These are phyloP conservation scores for Acleris holmiana DNA, from an alignment of 2,888 invertebrate genomes.

Conservation along the genomic window DNA sequence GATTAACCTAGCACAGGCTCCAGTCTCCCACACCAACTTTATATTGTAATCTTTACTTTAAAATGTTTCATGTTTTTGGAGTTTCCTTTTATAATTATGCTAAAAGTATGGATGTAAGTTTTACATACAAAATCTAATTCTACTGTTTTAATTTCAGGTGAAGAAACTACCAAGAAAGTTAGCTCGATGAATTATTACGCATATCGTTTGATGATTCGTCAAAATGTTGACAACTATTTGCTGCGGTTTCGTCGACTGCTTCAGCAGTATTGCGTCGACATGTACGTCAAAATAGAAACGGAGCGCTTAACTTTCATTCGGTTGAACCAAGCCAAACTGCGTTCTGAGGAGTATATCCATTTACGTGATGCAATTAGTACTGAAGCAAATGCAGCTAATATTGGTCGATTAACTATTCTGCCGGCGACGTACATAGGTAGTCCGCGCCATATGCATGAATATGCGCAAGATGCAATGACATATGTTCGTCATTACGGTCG, in stretches of 20 bases:
- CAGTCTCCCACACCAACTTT: too few relatives aligned
- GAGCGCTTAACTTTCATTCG: background rate
- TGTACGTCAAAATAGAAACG: background rate
- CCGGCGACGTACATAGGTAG: constrained; percentile 38
- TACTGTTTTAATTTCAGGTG: too few relatives aligned
- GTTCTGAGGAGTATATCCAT: constrained; percentile 40
- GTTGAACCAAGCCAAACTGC: background rate
- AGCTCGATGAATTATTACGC: constrained; percentile 11
- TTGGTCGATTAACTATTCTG: constrained; percentile 43
- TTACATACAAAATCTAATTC: too few relatives aligned
- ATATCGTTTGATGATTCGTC: constrained; percentile 5
- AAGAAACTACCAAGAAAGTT: background rate
- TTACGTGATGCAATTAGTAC: constrained; percentile 41
- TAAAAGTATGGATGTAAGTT: too few relatives aligned
- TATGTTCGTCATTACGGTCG: constrained; percentile 1
- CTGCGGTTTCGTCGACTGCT: background rate
- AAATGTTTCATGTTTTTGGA: too few relatives aligned
- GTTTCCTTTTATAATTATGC: too few relatives aligned
- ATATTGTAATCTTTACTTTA: too few relatives aligned
- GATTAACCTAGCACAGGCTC: too few relatives aligned
- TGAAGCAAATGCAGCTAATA: constrained; percentile 42
- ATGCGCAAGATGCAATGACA: constrained; percentile 1
- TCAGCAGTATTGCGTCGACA: background rate
- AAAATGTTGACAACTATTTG: constrained; percentile 2
- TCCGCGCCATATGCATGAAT: background rate